Conservation (phyloP, 2,888 invertebrate genomes). For the Melolontha melolontha region DNA sequence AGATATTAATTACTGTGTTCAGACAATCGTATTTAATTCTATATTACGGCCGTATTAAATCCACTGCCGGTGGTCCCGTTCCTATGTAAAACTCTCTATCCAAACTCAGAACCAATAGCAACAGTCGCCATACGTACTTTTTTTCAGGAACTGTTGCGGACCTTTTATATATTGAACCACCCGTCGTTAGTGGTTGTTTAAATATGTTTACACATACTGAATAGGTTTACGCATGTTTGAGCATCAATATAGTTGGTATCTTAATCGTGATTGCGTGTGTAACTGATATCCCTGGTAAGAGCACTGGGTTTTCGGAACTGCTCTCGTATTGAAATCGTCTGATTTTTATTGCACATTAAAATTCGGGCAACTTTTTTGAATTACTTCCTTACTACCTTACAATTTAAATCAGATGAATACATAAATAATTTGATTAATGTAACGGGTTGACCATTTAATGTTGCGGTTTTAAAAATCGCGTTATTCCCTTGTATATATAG, state of each 20-base stretch:
- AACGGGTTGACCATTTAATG: too few relatives aligned
- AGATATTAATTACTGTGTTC: constrained; percentile 51
- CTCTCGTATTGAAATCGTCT: too few relatives aligned
- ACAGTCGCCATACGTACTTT: constrained; percentile 19
- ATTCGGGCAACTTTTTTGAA: too few relatives aligned
- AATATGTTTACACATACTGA: constrained; percentile 8
- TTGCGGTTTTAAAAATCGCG: too few relatives aligned
- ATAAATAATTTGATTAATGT: too few relatives aligned
- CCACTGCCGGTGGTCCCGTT: constrained; percentile 49
- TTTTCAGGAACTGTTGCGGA: constrained; percentile 7
- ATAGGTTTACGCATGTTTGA: constrained; percentile 13
- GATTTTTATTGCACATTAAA: too few relatives aligned
- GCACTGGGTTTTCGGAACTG: too few relatives aligned
- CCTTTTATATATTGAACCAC: constrained; percentile 9
- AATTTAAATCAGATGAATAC: too few relatives aligned
- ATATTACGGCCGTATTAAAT: constrained; percentile 41
- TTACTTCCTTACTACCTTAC: too few relatives aligned
- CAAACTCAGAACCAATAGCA: not conserved
- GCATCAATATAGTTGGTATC: constrained; percentile 9
- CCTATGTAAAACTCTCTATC: constrained; percentile 43
- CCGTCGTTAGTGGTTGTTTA: constrained; percentile 18
- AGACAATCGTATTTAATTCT: constrained; percentile 50
- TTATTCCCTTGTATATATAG: too few relatives aligned
- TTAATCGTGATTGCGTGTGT: constrained; percentile 12
- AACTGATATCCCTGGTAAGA: constrained; percentile 25